phyloP scores from a whole-genome alignment of 1,140 invertebrate species.

The Homarus americanus region DNA sequence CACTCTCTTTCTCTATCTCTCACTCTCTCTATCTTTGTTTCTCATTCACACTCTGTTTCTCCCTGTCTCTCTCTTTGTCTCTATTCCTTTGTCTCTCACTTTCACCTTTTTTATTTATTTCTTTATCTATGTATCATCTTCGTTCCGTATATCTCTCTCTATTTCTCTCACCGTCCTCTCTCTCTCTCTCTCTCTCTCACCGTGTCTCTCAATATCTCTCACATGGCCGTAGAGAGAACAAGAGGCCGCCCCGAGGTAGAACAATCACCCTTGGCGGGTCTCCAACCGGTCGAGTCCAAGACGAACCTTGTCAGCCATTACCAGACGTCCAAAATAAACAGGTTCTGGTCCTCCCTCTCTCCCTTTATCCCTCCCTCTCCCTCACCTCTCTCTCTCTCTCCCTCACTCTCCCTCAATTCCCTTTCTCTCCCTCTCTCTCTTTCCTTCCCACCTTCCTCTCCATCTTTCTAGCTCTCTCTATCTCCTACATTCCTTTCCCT shows the following conservation, averaged over 20 bases:
- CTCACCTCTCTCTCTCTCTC: background rate
- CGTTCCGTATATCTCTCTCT: no score
- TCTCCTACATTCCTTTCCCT: background rate
- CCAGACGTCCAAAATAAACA: slow-evolving; percentile 54
- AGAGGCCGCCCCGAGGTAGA: background rate
- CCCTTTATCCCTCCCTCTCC: background rate
- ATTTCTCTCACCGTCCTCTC: no score
- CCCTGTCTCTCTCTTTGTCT: no score
- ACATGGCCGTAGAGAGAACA: background rate
- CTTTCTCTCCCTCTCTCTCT: background rate
- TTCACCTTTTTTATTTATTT: no score
- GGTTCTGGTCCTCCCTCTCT: background rate
- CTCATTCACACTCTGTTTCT: no score
- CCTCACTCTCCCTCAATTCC: background rate
- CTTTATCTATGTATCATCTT: no score
- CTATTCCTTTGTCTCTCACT: no score
- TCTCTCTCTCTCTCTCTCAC: no score
- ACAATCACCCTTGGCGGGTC: slow-evolving; percentile 26
- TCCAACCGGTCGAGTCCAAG: slow-evolving; percentile 30
- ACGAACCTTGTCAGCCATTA: slow-evolving; percentile 45
- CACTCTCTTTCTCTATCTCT: no score
- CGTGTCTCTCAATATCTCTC: no score
- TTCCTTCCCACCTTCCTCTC: background rate
- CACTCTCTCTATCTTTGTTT: no score
- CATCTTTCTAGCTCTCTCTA: background rate